A percentile compares a stretch with the other conserved stretches of the same genome.
These are phyloP conservation scores for Chaenogobius annularis DNA, from an alignment of 2,113 vertebrate species.

Conservation along the genomic window DNA sequence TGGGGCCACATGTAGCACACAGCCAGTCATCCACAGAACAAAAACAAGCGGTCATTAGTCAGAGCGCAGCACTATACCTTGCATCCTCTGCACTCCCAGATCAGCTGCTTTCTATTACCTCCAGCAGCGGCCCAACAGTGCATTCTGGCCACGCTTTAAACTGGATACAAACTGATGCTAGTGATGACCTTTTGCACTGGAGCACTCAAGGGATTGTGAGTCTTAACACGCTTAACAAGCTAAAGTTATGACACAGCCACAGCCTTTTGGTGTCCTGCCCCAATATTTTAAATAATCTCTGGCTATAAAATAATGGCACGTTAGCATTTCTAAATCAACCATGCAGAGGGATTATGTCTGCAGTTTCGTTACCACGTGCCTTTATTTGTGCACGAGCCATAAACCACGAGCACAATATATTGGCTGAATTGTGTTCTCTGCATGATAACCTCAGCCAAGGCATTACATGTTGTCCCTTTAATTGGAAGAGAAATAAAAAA, in stretches of 20 bases:
- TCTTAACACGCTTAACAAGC: slow-evolving; percentile 18
- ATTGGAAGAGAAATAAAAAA: not conserved
- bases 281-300: slow-evolving; percentile 21
- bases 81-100: slow-evolving; percentile 58
- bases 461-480: not conserved
- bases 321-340: slow-evolving; percentile 54
- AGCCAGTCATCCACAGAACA: slow-evolving; percentile 57
- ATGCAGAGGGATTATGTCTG: slow-evolving; percentile 41
- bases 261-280: slow-evolving; percentile 14
- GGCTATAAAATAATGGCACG: slow-evolving; percentile 39
- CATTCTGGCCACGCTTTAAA: slow-evolving; percentile 64
- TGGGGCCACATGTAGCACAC: slow-evolving; percentile 70
- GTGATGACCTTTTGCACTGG: slow-evolving; percentile 46
- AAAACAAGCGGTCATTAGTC: slow-evolving; percentile 70
- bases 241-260: slow-evolving; percentile 36
- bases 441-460: not conserved
- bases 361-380: slow-evolving; percentile 53
- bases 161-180: slow-evolving; percentile 55
- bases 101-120: slow-evolving; percentile 76
- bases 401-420: slow-evolving; percentile 46
- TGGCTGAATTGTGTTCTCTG: slow-evolving; percentile 65
- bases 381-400: slow-evolving; percentile 43
- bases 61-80: slow-evolving; percentile 55
- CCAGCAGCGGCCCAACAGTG: slow-evolving; percentile 48
- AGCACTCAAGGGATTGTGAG: slow-evolving; percentile 23